Evolutionary conservation across 2,113 vertebrate species (phyloP), one percentile per base, ranked within the genome.

Genomic region (Corydoras sp.): DNA sequence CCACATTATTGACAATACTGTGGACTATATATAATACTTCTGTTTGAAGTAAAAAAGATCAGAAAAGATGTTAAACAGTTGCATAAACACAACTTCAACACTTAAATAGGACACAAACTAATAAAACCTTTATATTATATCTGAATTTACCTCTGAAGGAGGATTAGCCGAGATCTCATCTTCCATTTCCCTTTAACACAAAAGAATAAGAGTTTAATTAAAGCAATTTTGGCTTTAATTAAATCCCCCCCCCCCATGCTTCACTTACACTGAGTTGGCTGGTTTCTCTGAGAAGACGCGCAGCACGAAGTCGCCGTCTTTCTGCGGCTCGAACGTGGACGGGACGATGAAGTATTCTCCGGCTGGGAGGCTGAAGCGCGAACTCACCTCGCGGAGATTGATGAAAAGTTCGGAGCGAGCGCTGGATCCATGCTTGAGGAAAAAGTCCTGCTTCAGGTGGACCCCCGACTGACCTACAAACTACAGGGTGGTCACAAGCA

Each of bases 261-360:
- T 9, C 18, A 90, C 94, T 95, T 82, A 98, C 96, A 92, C 79
- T 0, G 94, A 91, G n/a, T 88, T 83, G 0, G 92, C 91, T 0
- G 67, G 90, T 69, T 95, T 98, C 84, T 99, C 96, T 0, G 95
- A 95, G 86, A 98, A 99, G 65, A 99, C 91, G 4, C 96, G 87
- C 13, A 99, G 86, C 11, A 92, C 88, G 0, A 98, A 99, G 82
- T 98, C 91, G 0, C 83, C 93, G 61, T 99, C 95, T 53, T 82
- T 85, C 85, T 96, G 80, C 10, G 96, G 94, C 62, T 98, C 93
- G 3, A 93, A 99, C 73, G 96, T 99, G 80, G 96, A 99, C 0
- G 96, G 96, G 11, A 99, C 94, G 61, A 98, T 87, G 81, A 98
- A 75, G 73, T 99, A 99, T 9, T 99, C 94, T 0, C 96, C 96